A percentile compares a stretch with the other conserved stretches of the same genome.
Evolutionary conservation across 2,888 invertebrate genomes (phyloP).

Genomic region (Agrochola macilenta): DNA sequence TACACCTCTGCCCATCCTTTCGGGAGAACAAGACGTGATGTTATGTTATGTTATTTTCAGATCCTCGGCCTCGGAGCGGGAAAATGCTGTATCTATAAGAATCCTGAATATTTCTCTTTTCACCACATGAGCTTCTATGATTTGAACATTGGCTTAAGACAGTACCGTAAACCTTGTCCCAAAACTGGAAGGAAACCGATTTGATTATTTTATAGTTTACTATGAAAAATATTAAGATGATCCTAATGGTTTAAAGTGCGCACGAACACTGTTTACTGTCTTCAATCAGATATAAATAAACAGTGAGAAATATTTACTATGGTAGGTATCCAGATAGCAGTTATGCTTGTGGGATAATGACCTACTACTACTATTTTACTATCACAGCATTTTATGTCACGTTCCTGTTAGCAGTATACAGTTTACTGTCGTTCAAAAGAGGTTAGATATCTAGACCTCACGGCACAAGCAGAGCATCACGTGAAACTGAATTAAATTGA

Average conservation of each 20-base stretch:
- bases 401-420: neutral
- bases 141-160: constrained; percentile 73
- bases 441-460: neutral
- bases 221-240: neutral
- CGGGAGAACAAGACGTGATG: neutral
- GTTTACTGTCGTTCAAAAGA: neutral
- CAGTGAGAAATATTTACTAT: neutral
- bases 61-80: constrained; percentile 77
- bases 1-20: neutral
- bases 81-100: constrained; percentile 75
- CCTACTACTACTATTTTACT: constrained; percentile 20
- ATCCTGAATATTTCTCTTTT: constrained; percentile 84
- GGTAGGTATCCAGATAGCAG: neutral
- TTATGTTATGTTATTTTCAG: constrained; percentile 67
- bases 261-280: neutral
- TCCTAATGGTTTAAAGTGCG: neutral
- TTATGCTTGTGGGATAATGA: neutral
- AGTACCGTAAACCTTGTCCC: constrained; percentile 70
- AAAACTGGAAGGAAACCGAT: constrained; percentile 73
- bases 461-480: neutral
- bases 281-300: neutral
- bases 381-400: constrained; percentile 2
- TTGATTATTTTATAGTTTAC: constrained; percentile 4
- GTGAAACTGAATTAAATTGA: neutral
- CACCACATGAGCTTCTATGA: constrained; percentile 85